phyloP scores from a whole-genome alignment of 2,113 vertebrate species.

The Pterocles burchelli region DNA sequence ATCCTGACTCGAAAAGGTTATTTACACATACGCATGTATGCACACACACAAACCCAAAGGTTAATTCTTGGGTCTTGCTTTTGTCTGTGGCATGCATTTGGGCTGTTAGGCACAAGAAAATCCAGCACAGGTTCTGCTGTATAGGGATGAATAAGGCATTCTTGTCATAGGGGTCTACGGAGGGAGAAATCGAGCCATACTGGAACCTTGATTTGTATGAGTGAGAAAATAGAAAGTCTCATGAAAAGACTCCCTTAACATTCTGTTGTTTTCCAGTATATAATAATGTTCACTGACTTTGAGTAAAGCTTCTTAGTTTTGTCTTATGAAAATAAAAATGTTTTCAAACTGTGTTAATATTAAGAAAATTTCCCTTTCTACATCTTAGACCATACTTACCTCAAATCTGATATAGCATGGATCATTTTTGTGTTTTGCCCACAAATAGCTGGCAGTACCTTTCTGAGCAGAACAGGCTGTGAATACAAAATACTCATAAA shows the following conservation, averaged over 20 bases:
- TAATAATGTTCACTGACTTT: background rate
- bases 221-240: background rate
- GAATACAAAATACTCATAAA: slow-evolving; percentile 76
- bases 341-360: background rate
- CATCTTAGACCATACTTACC: background rate
- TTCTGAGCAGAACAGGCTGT: slow-evolving; percentile 29
- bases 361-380: background rate
- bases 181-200: background rate
- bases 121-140: background rate
- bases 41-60: background rate
- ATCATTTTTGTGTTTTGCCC: background rate
- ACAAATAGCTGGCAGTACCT: slow-evolving; percentile 25
- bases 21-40: accelerated
- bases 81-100: background rate
- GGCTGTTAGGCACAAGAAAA: background rate
- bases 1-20: background rate
- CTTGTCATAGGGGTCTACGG: background rate
- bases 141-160: background rate
- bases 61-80: background rate
- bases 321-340: background rate
- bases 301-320: background rate
- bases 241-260: background rate
- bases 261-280: background rate
- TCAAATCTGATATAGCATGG: background rate
- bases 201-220: background rate